phyloP scores from a whole-genome alignment of 2,797 vertebrate species.

The Lepidocolaptes lacrymiger region DNA sequence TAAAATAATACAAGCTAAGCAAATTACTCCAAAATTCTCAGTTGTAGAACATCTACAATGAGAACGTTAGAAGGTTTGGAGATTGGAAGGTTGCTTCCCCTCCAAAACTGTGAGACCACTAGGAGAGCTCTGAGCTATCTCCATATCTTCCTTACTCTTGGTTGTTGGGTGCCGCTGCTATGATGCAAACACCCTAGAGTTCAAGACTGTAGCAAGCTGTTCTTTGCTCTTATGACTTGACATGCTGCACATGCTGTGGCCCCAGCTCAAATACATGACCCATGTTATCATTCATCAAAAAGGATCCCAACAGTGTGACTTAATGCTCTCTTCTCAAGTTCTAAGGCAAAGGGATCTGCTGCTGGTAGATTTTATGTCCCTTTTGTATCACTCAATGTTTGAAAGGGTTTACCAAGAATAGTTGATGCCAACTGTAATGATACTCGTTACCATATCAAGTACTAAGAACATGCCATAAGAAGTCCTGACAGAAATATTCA shows the following conservation, averaged over 20 bases:
- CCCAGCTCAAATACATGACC: background rate
- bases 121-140: background rate
- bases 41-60: background rate
- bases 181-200: background rate
- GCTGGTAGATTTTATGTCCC: background rate
- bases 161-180: background rate
- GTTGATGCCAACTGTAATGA: background rate
- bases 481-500: background rate
- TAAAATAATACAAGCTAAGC: background rate
- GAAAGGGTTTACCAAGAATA: background rate
- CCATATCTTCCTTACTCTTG: background rate
- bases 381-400: background rate
- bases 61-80: background rate
- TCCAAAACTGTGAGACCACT: background rate
- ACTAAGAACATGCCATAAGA: background rate
- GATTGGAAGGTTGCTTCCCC: background rate
- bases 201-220: background rate
- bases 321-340: background rate
- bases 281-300: background rate
- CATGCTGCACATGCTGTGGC: background rate
- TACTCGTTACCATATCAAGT: background rate
- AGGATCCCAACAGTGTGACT: accelerated
- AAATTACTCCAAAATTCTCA: background rate
- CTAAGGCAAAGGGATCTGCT: background rate
- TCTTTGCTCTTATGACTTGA: background rate